These are phyloP conservation scores for Platysternon megacephalum DNA, from an alignment of 2,113 vertebrate species.

Conservation along the genomic window DNA sequence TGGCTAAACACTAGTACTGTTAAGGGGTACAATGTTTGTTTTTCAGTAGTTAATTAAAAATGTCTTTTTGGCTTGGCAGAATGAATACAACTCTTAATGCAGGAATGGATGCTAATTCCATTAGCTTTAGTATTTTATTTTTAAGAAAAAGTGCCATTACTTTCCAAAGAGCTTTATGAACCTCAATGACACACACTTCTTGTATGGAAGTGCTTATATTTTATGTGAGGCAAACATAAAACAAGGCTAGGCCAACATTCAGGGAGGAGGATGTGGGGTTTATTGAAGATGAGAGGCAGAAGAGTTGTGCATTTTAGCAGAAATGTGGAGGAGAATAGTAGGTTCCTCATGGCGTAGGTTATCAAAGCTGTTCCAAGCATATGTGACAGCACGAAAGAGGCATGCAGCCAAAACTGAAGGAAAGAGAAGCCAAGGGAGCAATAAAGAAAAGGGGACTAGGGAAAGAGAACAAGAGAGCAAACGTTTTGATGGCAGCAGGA, in stretches of 20 bases:
- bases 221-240: neutral
- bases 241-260: neutral
- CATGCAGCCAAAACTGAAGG: neutral
- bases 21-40: no score
- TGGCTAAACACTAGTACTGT: no score
- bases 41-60: no score
- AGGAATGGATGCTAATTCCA: no score
- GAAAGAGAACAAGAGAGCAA: neutral
- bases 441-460: neutral
- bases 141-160: no score
- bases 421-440: neutral
- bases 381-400: neutral
- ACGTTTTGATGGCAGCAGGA: neutral
- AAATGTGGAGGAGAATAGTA: neutral
- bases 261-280: neutral
- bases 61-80: no score
- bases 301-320: neutral
- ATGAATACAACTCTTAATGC: no score
- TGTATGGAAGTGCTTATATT: neutral
- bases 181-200: neutral
- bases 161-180: no score
- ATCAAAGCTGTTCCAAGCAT: neutral
- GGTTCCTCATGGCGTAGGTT: neutral
- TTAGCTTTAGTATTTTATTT: no score
- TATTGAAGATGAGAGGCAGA: neutral